phyloP scores from a whole-genome alignment of 1,140 invertebrate genomes.

The Theocolax elegans region DNA sequence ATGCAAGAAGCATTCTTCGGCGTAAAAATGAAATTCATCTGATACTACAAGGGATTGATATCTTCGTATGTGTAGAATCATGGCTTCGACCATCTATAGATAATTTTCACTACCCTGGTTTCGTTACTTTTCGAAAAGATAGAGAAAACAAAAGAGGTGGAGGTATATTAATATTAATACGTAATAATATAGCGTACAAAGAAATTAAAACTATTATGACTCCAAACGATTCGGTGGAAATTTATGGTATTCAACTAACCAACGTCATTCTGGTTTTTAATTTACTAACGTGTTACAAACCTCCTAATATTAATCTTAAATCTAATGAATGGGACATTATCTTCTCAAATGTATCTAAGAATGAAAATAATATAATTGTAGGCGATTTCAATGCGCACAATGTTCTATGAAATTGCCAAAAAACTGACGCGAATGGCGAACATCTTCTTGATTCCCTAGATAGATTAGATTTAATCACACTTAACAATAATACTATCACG shows the following conservation, averaged over 20 bases:
- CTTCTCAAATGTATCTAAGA: neutral
- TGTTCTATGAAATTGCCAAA: neutral
- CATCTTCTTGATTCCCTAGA: neutral
- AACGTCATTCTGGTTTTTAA: neutral
- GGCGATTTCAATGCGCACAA: conserved; percentile 21
- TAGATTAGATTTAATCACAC: neutral
- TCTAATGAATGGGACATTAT: conserved; percentile 4
- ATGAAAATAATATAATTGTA: neutral
- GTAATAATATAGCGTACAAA: conserved; percentile 12
- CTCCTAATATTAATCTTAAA: neutral
- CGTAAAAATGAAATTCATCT: neutral
- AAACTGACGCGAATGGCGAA: neutral
- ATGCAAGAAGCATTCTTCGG: neutral
- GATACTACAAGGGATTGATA: neutral
- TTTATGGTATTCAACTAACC: conserved; percentile 17
- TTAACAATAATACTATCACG: neutral
- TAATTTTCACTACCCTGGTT: neutral
- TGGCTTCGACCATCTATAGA: neutral
- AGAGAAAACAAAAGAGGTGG: conserved; percentile 12
- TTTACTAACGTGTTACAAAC: conserved; percentile 1
- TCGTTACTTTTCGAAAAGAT: neutral
- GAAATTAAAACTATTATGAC: conserved; percentile 1
- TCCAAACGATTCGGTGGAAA: neutral
- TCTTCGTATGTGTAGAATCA: conserved; percentile 14
- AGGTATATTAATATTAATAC: conserved; percentile 6